Evolutionary conservation across 2,888 invertebrate genomes (phyloP).

Genomic region (Drosophila subsilvestris): DNA sequence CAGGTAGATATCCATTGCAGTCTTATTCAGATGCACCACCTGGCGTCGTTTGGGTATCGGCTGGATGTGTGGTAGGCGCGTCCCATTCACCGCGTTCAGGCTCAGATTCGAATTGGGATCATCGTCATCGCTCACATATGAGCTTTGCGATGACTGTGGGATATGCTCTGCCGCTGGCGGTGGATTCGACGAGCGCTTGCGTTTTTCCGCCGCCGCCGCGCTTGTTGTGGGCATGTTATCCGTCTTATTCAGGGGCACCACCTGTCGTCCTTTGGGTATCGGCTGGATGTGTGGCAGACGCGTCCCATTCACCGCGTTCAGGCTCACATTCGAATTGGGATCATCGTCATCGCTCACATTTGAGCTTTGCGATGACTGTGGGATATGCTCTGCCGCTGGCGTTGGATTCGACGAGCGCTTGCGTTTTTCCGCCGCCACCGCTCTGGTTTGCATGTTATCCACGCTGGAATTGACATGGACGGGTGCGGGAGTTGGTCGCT

Average conservation of each 20-base stretch:
- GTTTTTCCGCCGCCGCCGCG: no score
- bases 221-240: no score
- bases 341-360: no score
- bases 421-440: conserved; percentile 26
- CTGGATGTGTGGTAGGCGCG: conserved; percentile 57
- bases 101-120: conserved; percentile 60
- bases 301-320: conserved; percentile 70
- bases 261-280: conserved; percentile 29
- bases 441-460: conserved; percentile 22
- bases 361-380: background rate
- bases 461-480: background rate
- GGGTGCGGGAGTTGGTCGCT: no score
- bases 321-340: conserved; percentile 55
- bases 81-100: conserved; percentile 69
- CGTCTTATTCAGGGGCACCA: conserved; percentile 21
- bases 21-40: conserved; percentile 20
- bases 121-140: no score
- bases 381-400: no score
- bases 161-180: no score
- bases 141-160: no score
- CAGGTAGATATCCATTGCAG: no score
- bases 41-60: conserved; percentile 36
- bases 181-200: no score
- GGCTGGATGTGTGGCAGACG: conserved; percentile 58
- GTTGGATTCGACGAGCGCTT: conserved; percentile 21